Conservation (phyloP, 2,113 vertebrate species). For the Clarias batrachus region DNA sequence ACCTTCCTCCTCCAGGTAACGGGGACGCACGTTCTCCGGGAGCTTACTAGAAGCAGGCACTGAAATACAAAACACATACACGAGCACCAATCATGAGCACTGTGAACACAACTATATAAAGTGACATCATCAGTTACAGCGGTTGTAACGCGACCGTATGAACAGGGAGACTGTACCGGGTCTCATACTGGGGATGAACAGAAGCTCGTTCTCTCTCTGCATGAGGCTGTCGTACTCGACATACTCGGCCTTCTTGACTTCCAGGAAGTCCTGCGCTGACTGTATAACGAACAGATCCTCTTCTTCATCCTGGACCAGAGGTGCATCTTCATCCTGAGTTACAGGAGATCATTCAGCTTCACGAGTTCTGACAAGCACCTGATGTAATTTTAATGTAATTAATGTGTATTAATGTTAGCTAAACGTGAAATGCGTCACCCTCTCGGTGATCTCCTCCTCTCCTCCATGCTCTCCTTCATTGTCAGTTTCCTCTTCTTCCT, state of each 20-base stretch:
- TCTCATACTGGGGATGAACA: constrained; percentile 81
- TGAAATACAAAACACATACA: constrained; percentile 52
- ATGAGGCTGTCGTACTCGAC: constrained; percentile 68
- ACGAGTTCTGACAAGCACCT: neutral
- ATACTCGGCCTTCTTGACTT: constrained; percentile 76
- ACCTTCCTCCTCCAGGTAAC: constrained; percentile 92
- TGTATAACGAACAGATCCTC: constrained; percentile 77
- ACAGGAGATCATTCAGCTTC: neutral
- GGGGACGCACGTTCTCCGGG: constrained; percentile 83
- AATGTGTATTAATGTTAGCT: neutral
- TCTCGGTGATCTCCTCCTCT: constrained; percentile 28
- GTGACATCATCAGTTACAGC: neutral
- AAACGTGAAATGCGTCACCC: constrained; percentile 16
- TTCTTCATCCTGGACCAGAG: constrained; percentile 67
- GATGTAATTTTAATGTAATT: neutral
- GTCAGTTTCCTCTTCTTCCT: constrained; percentile 59
- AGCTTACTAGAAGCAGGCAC: constrained; percentile 84
- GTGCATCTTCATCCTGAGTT: constrained; percentile 77
- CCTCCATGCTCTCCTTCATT: constrained; percentile 57
- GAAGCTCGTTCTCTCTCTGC: constrained; percentile 73
- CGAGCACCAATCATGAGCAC: neutral
- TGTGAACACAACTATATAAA: neutral
- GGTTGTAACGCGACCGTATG: neutral
- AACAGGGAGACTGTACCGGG: constrained; percentile 72
- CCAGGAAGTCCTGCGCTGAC: constrained; percentile 76